Percentiles rank a stretch among this genome's conserved stretches.
phyloP scores from a whole-genome alignment of 2,797 vertebrate genomes.

The Clarias fuscus region DNA sequence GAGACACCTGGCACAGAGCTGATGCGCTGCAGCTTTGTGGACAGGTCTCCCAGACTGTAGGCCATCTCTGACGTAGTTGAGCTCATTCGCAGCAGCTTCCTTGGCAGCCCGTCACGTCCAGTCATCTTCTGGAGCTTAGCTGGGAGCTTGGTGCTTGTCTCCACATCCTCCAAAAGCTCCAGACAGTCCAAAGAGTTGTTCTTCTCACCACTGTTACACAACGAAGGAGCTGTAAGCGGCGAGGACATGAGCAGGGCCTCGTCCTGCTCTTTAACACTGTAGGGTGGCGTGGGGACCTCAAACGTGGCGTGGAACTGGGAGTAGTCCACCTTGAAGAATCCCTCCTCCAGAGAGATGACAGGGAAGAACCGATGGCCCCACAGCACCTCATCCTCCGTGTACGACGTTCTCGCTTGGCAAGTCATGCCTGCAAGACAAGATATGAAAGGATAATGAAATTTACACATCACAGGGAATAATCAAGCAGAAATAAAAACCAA shows the following conservation, averaged over 20 bases:
- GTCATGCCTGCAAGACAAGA: constrained; percentile 87
- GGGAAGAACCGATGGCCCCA: constrained; percentile 99
- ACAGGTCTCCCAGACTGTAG: constrained; percentile 95
- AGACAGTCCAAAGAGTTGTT: constrained; percentile 93
- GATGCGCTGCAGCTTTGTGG: constrained; percentile 98
- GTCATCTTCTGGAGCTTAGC: constrained; percentile 97
- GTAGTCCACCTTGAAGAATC: constrained; percentile 99
- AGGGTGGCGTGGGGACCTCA: constrained; percentile 91
- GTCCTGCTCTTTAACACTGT: constrained; percentile 97
- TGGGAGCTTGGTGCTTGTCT: constrained; percentile 87
- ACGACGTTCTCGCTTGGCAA: constrained; percentile 97
- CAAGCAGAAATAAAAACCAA: constrained; percentile 18
- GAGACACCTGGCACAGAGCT: constrained; percentile 97
- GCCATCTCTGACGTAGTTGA: constrained; percentile 99
- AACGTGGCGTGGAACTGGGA: constrained; percentile 99
- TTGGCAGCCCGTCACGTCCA: constrained; percentile 91
- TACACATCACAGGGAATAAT: constrained; percentile 28
- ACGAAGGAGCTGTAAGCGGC: constrained; percentile 91
- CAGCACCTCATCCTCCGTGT: constrained; percentile 97
- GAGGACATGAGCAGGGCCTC: constrained; percentile 97
- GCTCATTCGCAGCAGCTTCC: constrained; percentile 97
- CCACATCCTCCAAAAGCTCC: constrained; percentile 89
- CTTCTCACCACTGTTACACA: constrained; percentile 94
- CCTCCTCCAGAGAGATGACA: constrained; percentile 97
- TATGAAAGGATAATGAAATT: constrained; percentile 10